A percentile compares a stretch with the other conserved stretches of the same genome.
These are phyloP conservation scores for Misgurnus anguillicaudatus DNA, from an alignment of 2,113 vertebrate species.

Conservation along the genomic window DNA sequence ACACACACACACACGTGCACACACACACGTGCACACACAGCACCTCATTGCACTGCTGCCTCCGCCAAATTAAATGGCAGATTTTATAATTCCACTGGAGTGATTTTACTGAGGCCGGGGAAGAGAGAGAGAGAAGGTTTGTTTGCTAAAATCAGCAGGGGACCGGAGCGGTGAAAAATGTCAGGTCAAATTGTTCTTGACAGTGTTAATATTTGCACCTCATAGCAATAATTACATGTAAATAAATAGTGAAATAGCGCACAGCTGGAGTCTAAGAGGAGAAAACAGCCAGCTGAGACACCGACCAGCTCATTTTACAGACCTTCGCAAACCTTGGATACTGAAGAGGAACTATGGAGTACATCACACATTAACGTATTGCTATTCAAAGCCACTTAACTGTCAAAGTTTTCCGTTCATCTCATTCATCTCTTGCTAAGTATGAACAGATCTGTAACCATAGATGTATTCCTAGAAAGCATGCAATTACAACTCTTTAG, in stretches of 20 bases:
- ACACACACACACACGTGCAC: constrained; percentile 30
- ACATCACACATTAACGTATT: constrained; percentile 16
- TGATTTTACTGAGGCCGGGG: neutral
- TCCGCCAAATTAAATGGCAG: constrained; percentile 83
- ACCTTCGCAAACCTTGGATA: neutral
- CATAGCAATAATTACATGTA: constrained; percentile 99
- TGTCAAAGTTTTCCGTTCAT: too few relatives aligned
- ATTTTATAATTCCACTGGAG: constrained; percentile 61
- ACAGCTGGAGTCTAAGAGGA: constrained; percentile 91
- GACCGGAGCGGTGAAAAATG: constrained; percentile 92
- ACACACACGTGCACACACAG: constrained; percentile 47
- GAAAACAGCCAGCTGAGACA: constrained; percentile 89
- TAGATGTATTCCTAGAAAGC: too few relatives aligned
- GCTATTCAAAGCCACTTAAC: too few relatives aligned
- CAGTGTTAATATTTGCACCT: constrained; percentile 99
- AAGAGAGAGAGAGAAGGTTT: constrained; percentile 56
- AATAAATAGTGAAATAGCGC: constrained; percentile 99
- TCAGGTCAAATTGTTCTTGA: constrained; percentile 99
- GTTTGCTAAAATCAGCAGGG: constrained; percentile 79
- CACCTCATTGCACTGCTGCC: constrained; percentile 46
- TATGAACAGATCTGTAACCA: too few relatives aligned
- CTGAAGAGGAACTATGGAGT: neutral
- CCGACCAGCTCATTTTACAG: constrained; percentile 53
- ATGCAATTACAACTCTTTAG: too few relatives aligned
- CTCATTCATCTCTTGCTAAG: too few relatives aligned